Evolutionary conservation across 1,140 invertebrate species (phyloP).

Genomic region (Frieseomelitta varia): DNA sequence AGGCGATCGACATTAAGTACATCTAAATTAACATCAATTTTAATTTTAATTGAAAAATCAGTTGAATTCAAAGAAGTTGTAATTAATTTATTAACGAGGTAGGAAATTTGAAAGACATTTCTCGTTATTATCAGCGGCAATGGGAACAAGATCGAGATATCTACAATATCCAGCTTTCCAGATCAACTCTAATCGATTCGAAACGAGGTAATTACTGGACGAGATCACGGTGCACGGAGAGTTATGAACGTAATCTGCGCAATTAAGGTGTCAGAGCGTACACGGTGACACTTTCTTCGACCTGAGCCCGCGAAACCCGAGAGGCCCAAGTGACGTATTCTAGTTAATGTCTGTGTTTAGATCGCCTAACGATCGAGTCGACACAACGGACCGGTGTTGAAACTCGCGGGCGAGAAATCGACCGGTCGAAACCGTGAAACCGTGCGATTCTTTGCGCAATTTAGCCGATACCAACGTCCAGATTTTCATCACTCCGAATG

Average conservation of each 20-base stretch:
- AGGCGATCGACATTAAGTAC: no score
- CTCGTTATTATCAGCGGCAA: neutral
- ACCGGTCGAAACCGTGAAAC: neutral
- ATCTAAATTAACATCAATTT: no score
- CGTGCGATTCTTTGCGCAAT: slow-evolving; percentile 11
- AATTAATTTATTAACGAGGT: no score
- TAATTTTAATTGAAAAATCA: no score
- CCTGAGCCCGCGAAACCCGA: neutral
- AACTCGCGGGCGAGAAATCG: slow-evolving; percentile 4
- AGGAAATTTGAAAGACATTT: no score
- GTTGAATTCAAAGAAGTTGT: no score
- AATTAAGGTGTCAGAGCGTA: slow-evolving; percentile 65
- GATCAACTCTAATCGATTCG: slow-evolving; percentile 6
- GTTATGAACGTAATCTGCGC: slow-evolving; percentile 60
- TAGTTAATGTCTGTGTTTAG: slow-evolving; percentile 33
- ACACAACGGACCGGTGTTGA: neutral
- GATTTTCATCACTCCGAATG: neutral
- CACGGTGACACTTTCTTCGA: slow-evolving; percentile 28
- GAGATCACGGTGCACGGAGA: slow-evolving; percentile 25
- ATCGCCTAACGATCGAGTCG: neutral
- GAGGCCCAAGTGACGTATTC: neutral
- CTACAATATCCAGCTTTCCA: neutral
- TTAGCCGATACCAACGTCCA: neutral
- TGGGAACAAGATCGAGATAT: slow-evolving; percentile 1
- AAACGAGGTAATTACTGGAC: neutral